Base-by-base conservation (phyloP, 2,113 vertebrate genomes). In the Morone chrysops region DNA sequence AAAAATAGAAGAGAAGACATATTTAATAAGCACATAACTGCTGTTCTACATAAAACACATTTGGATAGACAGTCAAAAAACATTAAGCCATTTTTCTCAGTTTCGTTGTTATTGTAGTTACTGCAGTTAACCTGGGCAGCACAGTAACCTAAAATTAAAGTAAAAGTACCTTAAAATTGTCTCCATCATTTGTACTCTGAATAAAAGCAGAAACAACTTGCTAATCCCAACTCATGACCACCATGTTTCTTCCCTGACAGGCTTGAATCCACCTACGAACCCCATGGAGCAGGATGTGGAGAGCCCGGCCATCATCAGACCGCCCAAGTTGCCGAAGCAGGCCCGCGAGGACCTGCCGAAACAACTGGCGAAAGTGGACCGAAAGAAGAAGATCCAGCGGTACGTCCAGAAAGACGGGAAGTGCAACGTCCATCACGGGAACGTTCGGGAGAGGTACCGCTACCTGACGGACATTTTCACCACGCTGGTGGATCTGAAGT, bases 201-300 rank as follows among this genome's bases (percentile, higher is more conserved):
- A 51, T 53, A 9, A 62, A n/a, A 13, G 25, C 47, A 63, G 8
- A 40, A 51, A 14, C 13, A 22, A 57, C n/a, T 54, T 43, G 9
- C 18, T 38, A 6, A 20, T 45, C n/a, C 16, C 8, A 5, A 3
- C 54, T 18, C 53, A 36, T 50, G 2, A 53, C 22, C 54, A 22
- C 8, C 18, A 1, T 93, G 71, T 94, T 92, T 92, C 87, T 82
- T 92, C 86, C 12, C 78, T 66, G 75, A 18, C 75, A 93, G 98
- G 97, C 95, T 94, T 96, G 96, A 87, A 96, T 97, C 92, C 91
- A 95, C 91, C 95, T 92, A 93, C 93, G 95, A 87, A 51, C 94
- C 95, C 93, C 96, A 99, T 99, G 98, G 98, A 99, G 94, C 97
- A 98, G 95, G 98, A 99, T 92, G 97, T 99, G 82, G 98, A 99